Percentiles rank a stretch among this genome's conserved stretches.
These are phyloP conservation scores for Natrix natrix DNA, from an alignment of 2,797 vertebrate genomes.

Conservation along the genomic window DNA sequence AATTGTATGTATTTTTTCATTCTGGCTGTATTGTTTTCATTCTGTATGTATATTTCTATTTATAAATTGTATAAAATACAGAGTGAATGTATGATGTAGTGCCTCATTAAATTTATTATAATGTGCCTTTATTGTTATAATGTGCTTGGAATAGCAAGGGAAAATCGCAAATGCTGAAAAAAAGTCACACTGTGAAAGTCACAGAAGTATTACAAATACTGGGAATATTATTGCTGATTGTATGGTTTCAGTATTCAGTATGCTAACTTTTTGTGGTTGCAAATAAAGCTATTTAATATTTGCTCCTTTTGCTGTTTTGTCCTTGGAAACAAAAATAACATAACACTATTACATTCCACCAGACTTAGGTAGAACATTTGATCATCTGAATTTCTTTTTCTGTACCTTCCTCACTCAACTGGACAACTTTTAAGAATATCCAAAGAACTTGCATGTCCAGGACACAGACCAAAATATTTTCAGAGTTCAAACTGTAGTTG, in stretches of 20 bases:
- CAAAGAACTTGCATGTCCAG: neutral
- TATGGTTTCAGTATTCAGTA: neutral
- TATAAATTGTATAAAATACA: constrained; percentile 57
- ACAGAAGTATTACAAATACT: rapidly evolving
- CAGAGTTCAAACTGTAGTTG: neutral
- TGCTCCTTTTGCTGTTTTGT: neutral
- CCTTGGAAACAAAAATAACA: neutral
- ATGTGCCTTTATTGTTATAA: constrained; percentile 4
- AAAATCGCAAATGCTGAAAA: constrained; percentile 12
- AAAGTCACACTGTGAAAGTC: neutral
- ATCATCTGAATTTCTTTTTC: neutral
- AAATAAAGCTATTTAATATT: neutral
- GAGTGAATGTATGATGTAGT: constrained; percentile 54
- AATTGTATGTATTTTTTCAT: constrained; percentile 28
- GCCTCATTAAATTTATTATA: constrained; percentile 57
- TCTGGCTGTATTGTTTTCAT: constrained; percentile 36
- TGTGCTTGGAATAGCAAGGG: neutral
- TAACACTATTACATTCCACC: neutral
- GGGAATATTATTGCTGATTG: neutral
- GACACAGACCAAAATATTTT: neutral
- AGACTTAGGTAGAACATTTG: neutral
- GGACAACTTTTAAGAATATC: neutral
- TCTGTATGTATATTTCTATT: constrained; percentile 65
- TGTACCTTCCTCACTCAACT: neutral
- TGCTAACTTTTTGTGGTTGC: neutral